phyloP scores from a whole-genome alignment of 1,140 invertebrate species.

The Hypsibius dujardini region DNA sequence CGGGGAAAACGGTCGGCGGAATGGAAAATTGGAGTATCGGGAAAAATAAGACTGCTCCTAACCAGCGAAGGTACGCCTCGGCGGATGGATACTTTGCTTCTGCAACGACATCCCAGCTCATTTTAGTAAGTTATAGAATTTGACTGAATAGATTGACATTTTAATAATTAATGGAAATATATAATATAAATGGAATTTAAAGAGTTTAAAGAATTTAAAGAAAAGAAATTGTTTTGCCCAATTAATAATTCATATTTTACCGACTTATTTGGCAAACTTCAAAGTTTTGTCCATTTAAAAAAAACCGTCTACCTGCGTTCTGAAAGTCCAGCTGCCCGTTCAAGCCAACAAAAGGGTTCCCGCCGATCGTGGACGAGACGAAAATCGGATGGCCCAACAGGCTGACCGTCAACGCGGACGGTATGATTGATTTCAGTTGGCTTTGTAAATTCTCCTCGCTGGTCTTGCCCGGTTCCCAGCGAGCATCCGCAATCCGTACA shows the following conservation, averaged over 20 bases:
- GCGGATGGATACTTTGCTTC: not conserved
- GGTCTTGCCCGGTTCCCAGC: not conserved
- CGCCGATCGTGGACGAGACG: not conserved
- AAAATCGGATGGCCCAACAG: not conserved
- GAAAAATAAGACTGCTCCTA: not conserved
- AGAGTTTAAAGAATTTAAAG: no score
- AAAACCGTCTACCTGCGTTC: not conserved
- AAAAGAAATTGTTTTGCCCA: no score
- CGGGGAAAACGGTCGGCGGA: not conserved
- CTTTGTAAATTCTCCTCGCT: not conserved
- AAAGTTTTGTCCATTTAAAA: no score
- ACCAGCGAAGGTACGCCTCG: not conserved
- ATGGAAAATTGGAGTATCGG: not conserved
- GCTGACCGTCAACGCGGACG: not conserved
- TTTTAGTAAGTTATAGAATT: no score
- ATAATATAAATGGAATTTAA: no score
- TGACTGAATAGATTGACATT: no score
- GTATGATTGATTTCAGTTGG: not conserved
- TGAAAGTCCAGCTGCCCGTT: not conserved
- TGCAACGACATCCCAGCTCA: not conserved
- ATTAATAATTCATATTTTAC: no score
- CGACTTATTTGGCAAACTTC: no score
- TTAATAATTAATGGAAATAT: no score
- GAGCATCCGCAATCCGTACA: not conserved
- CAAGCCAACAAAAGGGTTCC: not conserved